A percentile compares a stretch with the other conserved stretches of the same genome.
phyloP scores from a whole-genome alignment of 2,113 vertebrate genomes.

The Mungos mungo region DNA sequence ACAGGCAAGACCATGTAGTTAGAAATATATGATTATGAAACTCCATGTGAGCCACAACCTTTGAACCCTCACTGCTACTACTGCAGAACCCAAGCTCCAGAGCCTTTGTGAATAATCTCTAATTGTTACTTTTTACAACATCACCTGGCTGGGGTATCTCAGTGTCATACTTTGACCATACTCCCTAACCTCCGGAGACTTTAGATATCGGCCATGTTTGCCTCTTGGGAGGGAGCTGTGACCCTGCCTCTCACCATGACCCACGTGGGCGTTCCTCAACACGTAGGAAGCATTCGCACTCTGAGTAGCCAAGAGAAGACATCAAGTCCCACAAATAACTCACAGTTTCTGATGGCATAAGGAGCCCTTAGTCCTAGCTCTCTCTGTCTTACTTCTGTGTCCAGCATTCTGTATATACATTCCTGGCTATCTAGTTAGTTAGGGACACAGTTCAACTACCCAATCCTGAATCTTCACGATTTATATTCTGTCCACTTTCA shows the following conservation, averaged over 20 bases:
- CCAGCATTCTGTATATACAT: neutral
- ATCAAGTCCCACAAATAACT: neutral
- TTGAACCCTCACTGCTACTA: neutral
- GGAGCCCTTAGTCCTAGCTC: neutral
- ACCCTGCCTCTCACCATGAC: neutral
- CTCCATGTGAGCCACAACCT: neutral
- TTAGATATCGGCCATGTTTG: neutral
- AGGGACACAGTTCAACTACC: neutral
- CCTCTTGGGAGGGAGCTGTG: neutral
- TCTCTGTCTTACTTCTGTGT: neutral
- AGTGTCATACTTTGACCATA: neutral
- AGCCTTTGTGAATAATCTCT: neutral
- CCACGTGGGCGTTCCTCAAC: too few relatives aligned
- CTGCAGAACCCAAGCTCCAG: accelerated
- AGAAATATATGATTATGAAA: neutral
- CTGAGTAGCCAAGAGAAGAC: neutral
- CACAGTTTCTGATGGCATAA: neutral
- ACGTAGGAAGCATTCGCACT: neutral
- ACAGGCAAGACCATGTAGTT: neutral
- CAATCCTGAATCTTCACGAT: neutral
- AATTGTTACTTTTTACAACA: neutral
- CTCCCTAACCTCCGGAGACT: neutral
- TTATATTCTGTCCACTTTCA: neutral
- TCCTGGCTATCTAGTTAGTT: neutral
- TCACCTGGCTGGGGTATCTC: too few relatives aligned